Base-by-base conservation (phyloP, 2,888 invertebrate genomes). In the Dolomedes plantarius region DNA sequence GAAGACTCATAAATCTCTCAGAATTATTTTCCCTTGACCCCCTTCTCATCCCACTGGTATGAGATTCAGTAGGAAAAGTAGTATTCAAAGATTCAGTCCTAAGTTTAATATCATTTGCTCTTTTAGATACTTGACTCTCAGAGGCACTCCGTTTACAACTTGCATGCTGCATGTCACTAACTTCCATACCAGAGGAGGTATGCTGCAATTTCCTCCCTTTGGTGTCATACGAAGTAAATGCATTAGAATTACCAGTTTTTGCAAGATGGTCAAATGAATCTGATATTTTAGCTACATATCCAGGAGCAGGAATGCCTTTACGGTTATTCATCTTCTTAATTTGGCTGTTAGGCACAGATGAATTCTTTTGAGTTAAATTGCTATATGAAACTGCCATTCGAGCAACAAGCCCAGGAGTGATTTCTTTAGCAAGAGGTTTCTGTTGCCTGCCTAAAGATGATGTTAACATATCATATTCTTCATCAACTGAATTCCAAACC, bases 201-300 rank as follows among this genome's bases (percentile, higher is more conserved):
- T 39, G 36, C 11, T 31, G 74, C n/a, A 50, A 69, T 68, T 41
- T 69, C 31, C 39, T 81, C 27, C 32, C 67, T 56, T 39, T 77
- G 27, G 69, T 39, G 31, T 74, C 36, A n/a, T 46, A 28, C n/a
- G 19, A 46, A 0, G 67, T 11, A 6, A 56, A 56, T 27, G 39
- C 28, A 64, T 68, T 75, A 0, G 50, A 64, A 23, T 56, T 62
- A 13, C 39, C 31, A 19, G 39, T 27, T 67, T 78, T 88, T 11
- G 82, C 83, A 36, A 82, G 72, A 36, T 79, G 68, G 62, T 88
- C 87, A 72, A 76, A 88, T 31, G 77, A 83, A 65, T 80, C 88
- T 0, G 87, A 83, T 75, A 88, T 87, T 77, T 88, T 88, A 9
- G 88, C 83, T 7, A 88, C 88, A 83, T 87, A 88, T 46, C 88